Base-by-base conservation (phyloP, 2,113 vertebrate species). In the Danio rerio region DNA sequence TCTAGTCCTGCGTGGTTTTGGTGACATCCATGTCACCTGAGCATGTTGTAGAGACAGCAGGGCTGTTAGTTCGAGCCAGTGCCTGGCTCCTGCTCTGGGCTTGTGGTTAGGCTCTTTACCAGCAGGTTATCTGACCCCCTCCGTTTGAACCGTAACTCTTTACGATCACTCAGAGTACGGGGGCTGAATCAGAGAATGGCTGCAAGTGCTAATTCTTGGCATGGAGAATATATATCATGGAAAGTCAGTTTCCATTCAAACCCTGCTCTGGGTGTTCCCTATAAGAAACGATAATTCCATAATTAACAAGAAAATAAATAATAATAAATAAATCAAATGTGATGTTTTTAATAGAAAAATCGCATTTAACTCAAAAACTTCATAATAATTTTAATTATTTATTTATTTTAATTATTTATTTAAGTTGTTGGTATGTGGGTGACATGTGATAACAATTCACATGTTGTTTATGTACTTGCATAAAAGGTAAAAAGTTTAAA, bases 11-110 rank as follows among this genome's bases (percentile, higher is more conserved):
- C 72, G 43, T 72, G 59, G 83, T 81, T 81, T 62, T 78, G 63
- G 87, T 88, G 85, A 85, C 85, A 83, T 87, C 80, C 63, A 68
- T 87, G 83, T 87, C 88, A 87, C 86, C 85, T 86, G 89, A 90
- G 86, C 88, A 88, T 91, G 89, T 87, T 90, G 87, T 91, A 91
- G 85, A 91, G 90, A 90, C 90, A 90, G 87, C 84, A 88, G 63
- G 90, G 84, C 84, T 77, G 65, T 89, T 69, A 53, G 31, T 71
- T 78, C 16, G 63, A 66, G 78, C 78, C 83, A 88, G 83, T 66
- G 81, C 78, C 74, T 78, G 73, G 73, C 81, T 77, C 78, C 83
- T 52, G 80, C 83, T 87, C 80, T 81, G 68, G 21, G 80, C 80
- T 85, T 87, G 84, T 82, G 84, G 82, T 81, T 70, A 71, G 75